Base-by-base conservation (phyloP, 2,113 vertebrate genomes). In the Clupea harengus region DNA sequence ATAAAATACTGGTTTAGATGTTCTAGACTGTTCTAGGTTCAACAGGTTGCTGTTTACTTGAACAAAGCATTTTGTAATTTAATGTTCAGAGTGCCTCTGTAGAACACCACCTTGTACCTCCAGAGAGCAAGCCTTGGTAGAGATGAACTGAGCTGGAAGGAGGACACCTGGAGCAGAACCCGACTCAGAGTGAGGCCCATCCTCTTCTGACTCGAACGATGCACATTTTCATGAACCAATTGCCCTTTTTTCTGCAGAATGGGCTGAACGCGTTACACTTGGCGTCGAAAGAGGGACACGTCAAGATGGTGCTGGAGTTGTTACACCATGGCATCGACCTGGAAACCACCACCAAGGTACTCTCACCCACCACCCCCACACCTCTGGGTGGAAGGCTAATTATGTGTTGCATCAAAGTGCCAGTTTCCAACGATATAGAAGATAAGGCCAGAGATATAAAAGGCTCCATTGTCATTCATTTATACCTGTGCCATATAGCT, bases 201-300 rank as follows among this genome's bases (percentile, higher is more conserved):
- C 9, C 7, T 32, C 7, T 3, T 72, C 11, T 32, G 32, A 11
- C 75, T 88, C n/a, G 50, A 39, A 39, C 39, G 5, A 72, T 18
- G 54, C 54, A 0, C 18, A 22, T 60, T 22, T 60, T 22, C 18
- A 1, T 60, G 18, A 60, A 22, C 39, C 54, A 3, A 22, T 22
- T 60, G 20, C 18, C 18, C 18, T 60, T 86, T 92, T 90, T 85
- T 85, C 32, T 11, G 10, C 92, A 99, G 98, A 99, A 99, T 86
- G 98, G 98, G 87, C 94, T 99, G 82, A 99, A 99, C 0, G 98
- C 97, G 91, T 94, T 99, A 89, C 98, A 99, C 85, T 92, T 99
- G 92, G 98, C 98, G 85, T 99, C 98, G 46, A 99, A 99, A 92
- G 98, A 99, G 92, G 98, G 98, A 82, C 98, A 99, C 0, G 97